Evolutionary conservation across 1,140 invertebrate species (phyloP).

Genomic region (Calliphora vicina): DNA sequence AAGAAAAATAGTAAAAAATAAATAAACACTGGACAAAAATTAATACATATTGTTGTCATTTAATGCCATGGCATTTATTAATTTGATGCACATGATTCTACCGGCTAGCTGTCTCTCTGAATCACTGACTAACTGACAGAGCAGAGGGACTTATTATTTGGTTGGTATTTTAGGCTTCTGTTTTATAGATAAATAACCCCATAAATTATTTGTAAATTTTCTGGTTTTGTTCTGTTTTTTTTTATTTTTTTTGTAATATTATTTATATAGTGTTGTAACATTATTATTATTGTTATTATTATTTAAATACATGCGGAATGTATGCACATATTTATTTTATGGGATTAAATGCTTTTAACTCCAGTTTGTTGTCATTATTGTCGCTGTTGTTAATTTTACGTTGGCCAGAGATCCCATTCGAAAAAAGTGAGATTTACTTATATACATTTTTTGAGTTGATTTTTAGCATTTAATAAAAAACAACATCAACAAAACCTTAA

Average conservation of each 20-base stretch:
- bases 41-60: conserved; percentile 1
- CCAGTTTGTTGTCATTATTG: not conserved
- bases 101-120: not conserved
- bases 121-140: not conserved
- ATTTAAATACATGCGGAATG: not conserved
- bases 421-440: not conserved
- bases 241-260: not conserved
- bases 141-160: not conserved
- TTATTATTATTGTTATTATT: not conserved
- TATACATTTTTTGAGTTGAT: not conserved
- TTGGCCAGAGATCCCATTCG: not conserved
- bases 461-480: not conserved
- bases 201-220: not conserved
- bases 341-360: not conserved
- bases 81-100: not conserved
- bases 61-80: not conserved
- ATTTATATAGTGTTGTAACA: not conserved
- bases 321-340: not conserved
- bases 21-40: not conserved
- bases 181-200: not conserved
- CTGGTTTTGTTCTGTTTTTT: no score
- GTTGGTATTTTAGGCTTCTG: not conserved
- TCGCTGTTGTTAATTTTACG: not conserved
- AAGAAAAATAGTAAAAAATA: not conserved
- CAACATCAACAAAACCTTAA: not conserved